Evolutionary conservation across 2,888 invertebrate genomes (phyloP).

Genomic region (Bibio marci): DNA sequence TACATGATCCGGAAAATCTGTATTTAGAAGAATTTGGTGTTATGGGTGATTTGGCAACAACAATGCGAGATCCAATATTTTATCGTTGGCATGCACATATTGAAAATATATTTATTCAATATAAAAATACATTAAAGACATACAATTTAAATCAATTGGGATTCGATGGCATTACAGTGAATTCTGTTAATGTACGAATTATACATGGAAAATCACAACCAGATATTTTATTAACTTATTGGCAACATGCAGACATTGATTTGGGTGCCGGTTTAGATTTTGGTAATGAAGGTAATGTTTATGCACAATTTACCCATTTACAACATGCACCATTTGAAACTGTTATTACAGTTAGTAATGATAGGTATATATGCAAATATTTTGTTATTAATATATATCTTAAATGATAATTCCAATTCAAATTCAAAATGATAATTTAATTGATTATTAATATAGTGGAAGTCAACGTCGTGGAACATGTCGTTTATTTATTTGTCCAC

Average conservation of each 20-base stretch:
- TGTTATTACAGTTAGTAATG: slow-evolving; percentile 37
- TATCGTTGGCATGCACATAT: slow-evolving; percentile 24
- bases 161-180: slow-evolving; percentile 10
- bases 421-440: neutral
- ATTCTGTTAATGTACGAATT: slow-evolving; percentile 15
- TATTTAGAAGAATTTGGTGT: slow-evolving; percentile 7
- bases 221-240: slow-evolving; percentile 51
- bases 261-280: slow-evolving; percentile 69
- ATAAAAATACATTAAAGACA: slow-evolving; percentile 19
- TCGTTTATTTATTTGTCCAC: slow-evolving; percentile 54
- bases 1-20: slow-evolving; percentile 19
- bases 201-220: slow-evolving; percentile 15
- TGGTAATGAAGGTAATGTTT: slow-evolving; percentile 48
- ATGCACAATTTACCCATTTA: slow-evolving; percentile 48
- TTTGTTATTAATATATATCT: too few relatives aligned
- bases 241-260: slow-evolving; percentile 66
- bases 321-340: slow-evolving; percentile 49
- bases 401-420: too few relatives aligned
- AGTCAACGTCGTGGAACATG: slow-evolving; percentile 5
- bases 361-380: too few relatives aligned
- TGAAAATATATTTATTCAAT: slow-evolving; percentile 17
- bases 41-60: slow-evolving; percentile 13
- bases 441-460: neutral
- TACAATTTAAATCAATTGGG: slow-evolving; percentile 1
- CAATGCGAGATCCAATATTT: slow-evolving; percentile 25